Evolutionary conservation across 53 echinoderm and acorn worm species (phyloP), one percentile per base, ranked within the genome.

Genomic region (Holothuria scabra): DNA sequence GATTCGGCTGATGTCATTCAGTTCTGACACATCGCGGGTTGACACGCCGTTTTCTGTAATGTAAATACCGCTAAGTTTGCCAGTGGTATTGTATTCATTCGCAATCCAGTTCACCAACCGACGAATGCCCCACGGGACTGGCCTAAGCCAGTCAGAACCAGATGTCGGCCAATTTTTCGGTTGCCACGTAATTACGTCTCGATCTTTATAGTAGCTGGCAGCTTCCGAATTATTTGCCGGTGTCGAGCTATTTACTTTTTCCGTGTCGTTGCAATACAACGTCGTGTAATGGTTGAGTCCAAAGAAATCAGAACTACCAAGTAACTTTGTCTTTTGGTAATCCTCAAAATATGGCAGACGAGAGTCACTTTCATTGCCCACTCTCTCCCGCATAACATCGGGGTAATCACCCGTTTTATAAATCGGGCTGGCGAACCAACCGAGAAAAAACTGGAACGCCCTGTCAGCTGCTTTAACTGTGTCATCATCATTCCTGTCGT

Each of bases 41-140:
- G 92, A 92, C 28, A 95, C 83, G 20, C 95, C 92, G 24, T 95
- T 95, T 72, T 95, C 95, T 18, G 95, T 95, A 61, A 95, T 84
- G 76, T 92, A 95, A 60, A 91, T 91, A 1, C 28, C 28, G 21
- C 56, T 61, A 8, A 89, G 59, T 2, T 87, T 70, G 21, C 70
- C 58, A 59, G n/a, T n/a, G n/a, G n/a, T n/a, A n/a, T 75, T 71
- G 38, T 95, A 95, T 29, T 92, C 90, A 28, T 86, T 74, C 13
- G 85, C 16, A 25, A 95, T 49, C 95, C 95, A 95, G 11, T 83
- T 92, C 25, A 95, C 70, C 48, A 95, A 80, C 12, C 88, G 66
- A 8, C 92, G 85, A 5, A 91, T 59, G 2, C 95, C 95, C 95
- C 92, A 95, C 13, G 92, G 92, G 32, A 90, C 89, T n/a, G 85